These are phyloP conservation scores for Magallana ariakensis DNA, from an alignment of 1,140 invertebrate species.

Conservation along the genomic window DNA sequence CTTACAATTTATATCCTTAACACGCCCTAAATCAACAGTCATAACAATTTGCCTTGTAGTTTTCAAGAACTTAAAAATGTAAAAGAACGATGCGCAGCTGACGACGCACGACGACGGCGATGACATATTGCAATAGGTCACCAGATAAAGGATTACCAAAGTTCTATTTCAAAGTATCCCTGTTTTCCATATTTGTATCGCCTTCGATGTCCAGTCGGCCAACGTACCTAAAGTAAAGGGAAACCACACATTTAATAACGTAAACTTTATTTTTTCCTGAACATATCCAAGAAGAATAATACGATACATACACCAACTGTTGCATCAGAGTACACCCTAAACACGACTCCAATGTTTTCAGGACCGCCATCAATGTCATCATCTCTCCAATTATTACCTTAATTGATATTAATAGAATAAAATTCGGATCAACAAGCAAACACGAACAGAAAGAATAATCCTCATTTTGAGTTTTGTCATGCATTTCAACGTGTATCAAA, in stretches of 20 bases:
- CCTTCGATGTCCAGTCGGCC: slow-evolving; percentile 15
- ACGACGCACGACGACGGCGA: too few relatives aligned
- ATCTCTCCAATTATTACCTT: slow-evolving; percentile 32
- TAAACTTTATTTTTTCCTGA: neutral
- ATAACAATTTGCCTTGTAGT: too few relatives aligned
- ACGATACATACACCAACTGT: slow-evolving; percentile 16
- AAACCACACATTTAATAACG: neutral
- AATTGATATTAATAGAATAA: too few relatives aligned
- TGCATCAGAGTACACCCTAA: neutral
- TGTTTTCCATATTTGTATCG: slow-evolving; percentile 45
- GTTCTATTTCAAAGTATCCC: slow-evolving; percentile 47
- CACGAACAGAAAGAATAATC: neutral
- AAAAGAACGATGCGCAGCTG: too few relatives aligned
- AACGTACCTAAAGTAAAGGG: neutral
- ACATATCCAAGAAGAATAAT: neutral
- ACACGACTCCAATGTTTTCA: slow-evolving; percentile 16
- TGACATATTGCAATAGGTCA: too few relatives aligned
- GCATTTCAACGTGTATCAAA: neutral
- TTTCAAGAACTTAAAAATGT: too few relatives aligned
- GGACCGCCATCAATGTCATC: neutral
- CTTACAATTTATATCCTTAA: too few relatives aligned
- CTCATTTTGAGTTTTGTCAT: neutral
- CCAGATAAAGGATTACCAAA: slow-evolving; percentile 7
- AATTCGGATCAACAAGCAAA: neutral
- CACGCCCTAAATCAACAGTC: too few relatives aligned